These are phyloP conservation scores for Nematolebias whitei DNA, from an alignment of 2,113 vertebrate genomes.

Conservation along the genomic window DNA sequence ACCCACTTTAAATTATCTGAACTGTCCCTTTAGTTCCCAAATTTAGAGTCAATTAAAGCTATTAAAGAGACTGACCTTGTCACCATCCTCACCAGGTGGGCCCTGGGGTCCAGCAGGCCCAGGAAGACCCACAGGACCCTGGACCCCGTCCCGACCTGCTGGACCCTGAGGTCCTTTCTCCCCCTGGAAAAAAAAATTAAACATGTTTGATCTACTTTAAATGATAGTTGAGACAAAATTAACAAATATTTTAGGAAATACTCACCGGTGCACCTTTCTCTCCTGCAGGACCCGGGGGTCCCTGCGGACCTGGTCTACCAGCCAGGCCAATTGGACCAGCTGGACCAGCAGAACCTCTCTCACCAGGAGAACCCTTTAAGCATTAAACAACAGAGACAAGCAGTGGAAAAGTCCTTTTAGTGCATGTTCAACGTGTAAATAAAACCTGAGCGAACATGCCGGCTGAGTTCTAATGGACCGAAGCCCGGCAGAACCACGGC, in stretches of 20 bases:
- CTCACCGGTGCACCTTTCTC: constrained; percentile 97
- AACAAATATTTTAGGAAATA: constrained; percentile 46
- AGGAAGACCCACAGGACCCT: constrained; percentile 95
- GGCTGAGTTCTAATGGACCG: constrained; percentile 59
- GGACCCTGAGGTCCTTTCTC: constrained; percentile 96
- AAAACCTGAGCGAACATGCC: no score
- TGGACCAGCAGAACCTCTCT: constrained; percentile 90
- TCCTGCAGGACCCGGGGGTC: constrained; percentile 92
- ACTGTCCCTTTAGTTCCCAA: constrained; percentile 1
- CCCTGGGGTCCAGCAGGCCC: constrained; percentile 95
- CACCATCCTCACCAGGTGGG: constrained; percentile 96
- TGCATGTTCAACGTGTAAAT: background rate
- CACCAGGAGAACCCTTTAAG: constrained; percentile 91
- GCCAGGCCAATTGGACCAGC: constrained; percentile 93
- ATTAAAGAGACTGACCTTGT: constrained; percentile 84
- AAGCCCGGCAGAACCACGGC: background rate
- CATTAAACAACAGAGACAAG: background rate
- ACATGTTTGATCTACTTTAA: constrained; percentile 20
- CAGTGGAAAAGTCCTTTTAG: background rate
- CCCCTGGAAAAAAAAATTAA: constrained; percentile 82
- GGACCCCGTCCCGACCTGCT: constrained; percentile 93
- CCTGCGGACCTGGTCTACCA: constrained; percentile 92
- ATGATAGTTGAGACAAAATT: background rate
- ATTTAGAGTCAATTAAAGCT: background rate
- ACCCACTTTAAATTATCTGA: no score